These are phyloP conservation scores for Calliscelio sp. DNA, from an alignment of 2,888 invertebrate genomes.

Conservation along the genomic window DNA sequence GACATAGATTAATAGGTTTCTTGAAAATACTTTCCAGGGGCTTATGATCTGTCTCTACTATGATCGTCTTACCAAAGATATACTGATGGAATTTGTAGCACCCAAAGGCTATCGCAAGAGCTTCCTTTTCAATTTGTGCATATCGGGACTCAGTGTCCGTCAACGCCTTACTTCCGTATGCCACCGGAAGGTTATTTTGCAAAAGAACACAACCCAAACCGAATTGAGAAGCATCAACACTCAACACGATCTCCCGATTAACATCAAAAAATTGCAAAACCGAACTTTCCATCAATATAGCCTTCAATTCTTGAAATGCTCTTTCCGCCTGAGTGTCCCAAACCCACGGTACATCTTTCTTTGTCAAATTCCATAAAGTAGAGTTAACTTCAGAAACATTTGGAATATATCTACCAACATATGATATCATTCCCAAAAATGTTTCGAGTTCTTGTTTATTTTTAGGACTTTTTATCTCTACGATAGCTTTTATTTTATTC, in stretches of 20 bases:
- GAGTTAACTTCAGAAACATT: constrained; percentile 52
- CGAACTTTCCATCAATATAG: constrained; percentile 68
- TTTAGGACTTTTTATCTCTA: constrained; percentile 51
- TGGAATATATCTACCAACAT: constrained; percentile 39
- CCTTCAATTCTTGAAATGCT: constrained; percentile 52
- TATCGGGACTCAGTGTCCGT: constrained; percentile 76
- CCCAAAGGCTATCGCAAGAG: constrained; percentile 80
- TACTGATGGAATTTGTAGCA: constrained; percentile 81
- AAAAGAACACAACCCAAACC: constrained; percentile 81
- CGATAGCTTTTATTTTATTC: constrained; percentile 70
- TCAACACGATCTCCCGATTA: constrained; percentile 75
- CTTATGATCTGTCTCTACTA: constrained; percentile 78
- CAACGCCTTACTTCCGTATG: constrained; percentile 79
- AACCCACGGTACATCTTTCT: constrained; percentile 41
- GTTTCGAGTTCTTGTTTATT: constrained; percentile 55
- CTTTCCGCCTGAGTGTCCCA: constrained; percentile 63
- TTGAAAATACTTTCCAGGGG: constrained; percentile 79
- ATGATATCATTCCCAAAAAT: constrained; percentile 1
- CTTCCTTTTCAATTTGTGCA: constrained; percentile 82
- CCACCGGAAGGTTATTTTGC: constrained; percentile 81
- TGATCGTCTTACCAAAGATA: constrained; percentile 77
- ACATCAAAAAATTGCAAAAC: constrained; percentile 77
- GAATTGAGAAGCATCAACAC: constrained; percentile 69
- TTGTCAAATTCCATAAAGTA: constrained; percentile 38
- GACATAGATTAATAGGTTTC: constrained; percentile 67